Evolutionary conservation across 2,888 invertebrate species (phyloP).

Genomic region (Camptogramma bilineatum): DNA sequence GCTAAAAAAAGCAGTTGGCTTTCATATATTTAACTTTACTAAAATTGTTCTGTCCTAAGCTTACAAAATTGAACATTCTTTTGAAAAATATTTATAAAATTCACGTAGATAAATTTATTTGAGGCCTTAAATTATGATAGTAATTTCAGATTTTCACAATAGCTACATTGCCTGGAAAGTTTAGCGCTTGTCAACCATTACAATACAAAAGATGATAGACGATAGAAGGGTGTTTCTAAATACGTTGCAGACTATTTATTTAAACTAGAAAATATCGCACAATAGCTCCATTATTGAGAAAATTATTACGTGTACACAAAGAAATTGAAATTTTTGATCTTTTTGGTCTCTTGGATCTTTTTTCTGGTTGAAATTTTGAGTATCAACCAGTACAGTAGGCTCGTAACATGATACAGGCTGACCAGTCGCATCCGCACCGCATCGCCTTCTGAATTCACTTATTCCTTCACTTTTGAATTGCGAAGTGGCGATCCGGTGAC

Average conservation of each 20-base stretch:
- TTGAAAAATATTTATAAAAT: background rate
- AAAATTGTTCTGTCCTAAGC: background rate
- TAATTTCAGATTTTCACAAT: constrained; percentile 8
- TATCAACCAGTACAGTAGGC: too few species aligned
- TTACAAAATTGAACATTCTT: background rate
- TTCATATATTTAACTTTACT: background rate
- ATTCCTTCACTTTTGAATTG: too few species aligned
- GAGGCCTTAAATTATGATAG: constrained; percentile 10
- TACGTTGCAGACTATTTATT: background rate
- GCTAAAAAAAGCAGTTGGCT: constrained; percentile 26
- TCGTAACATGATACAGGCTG: too few species aligned
- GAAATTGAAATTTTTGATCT: too few species aligned
- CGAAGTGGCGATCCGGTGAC: too few species aligned
- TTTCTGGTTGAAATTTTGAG: background rate
- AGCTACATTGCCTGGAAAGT: constrained; percentile 9
- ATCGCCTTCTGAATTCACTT: too few species aligned
- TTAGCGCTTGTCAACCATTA: constrained; percentile 6
- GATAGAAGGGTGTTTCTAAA: constrained; percentile 1
- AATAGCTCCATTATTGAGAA: background rate
- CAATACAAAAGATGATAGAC: constrained; percentile 19
- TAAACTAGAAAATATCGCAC: background rate
- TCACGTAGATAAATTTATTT: background rate
- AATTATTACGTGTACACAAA: background rate
- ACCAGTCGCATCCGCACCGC: too few species aligned
- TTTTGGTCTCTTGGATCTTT: background rate